These are phyloP conservation scores for Gila robusta DNA, from an alignment of 2,797 vertebrate species.

Conservation along the genomic window DNA sequence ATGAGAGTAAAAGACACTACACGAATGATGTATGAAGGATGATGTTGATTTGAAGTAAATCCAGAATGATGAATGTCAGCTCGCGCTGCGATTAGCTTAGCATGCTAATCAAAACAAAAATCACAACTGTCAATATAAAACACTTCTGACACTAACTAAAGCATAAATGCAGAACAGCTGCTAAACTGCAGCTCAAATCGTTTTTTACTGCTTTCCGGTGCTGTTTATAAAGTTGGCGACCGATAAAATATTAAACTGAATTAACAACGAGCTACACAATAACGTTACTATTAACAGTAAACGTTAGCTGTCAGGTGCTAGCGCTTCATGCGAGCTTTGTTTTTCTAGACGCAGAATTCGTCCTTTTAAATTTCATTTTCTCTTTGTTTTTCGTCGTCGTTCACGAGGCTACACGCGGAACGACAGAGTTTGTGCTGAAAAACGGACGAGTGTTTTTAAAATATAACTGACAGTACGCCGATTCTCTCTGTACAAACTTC, in stretches of 20 bases:
- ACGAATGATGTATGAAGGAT: neutral
- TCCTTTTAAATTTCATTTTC: neutral
- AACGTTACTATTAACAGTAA: neutral
- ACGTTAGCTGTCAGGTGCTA: slow-evolving; percentile 11
- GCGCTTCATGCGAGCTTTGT: neutral
- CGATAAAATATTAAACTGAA: neutral
- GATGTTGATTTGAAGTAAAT: neutral
- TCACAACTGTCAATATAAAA: neutral
- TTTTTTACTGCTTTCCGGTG: neutral
- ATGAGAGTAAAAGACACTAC: neutral
- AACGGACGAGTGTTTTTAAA: neutral
- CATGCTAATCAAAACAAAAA: slow-evolving; percentile 46
- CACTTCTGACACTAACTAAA: neutral
- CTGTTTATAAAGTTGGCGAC: neutral
- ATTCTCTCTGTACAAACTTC: slow-evolving; percentile 42
- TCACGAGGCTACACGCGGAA: neutral
- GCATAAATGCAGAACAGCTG: neutral
- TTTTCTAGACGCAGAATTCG: neutral
- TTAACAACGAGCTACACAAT: neutral
- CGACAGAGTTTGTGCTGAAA: neutral
- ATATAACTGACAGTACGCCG: slow-evolving; percentile 49
- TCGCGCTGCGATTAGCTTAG: slow-evolving; percentile 29
- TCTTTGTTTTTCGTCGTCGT: neutral
- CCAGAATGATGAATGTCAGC: neutral
- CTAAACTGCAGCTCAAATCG: neutral